These are phyloP conservation scores for Notarius quadriscutis DNA, from an alignment of 2,113 vertebrate genomes.

Conservation along the genomic window DNA sequence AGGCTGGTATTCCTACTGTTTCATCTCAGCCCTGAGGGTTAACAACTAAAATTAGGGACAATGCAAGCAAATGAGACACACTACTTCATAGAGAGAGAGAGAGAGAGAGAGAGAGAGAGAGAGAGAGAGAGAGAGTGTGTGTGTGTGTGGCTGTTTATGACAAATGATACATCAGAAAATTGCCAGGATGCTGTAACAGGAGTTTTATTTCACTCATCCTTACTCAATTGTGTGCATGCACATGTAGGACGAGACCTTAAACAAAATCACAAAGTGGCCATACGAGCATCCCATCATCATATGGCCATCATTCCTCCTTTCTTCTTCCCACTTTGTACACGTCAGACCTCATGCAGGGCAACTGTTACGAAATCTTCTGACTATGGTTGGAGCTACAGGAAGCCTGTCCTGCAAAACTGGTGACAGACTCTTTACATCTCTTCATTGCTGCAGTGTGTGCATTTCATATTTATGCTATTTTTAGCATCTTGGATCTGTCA, in stretches of 20 bases:
- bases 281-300: not conserved
- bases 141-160: not conserved
- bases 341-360: not conserved
- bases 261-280: not conserved
- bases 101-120: not conserved
- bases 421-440: not conserved
- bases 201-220: not conserved
- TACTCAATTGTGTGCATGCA: not conserved
- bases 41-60: conserved; percentile 46
- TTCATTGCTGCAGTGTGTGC: not conserved
- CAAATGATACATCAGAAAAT: not conserved
- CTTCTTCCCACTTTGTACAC: not conserved
- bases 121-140: not conserved
- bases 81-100: not conserved
- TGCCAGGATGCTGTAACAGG: not conserved
- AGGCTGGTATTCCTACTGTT: conserved; percentile 31
- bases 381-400: too few species aligned
- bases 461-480: not conserved
- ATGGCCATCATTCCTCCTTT: not conserved
- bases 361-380: not conserved
- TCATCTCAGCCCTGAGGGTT: conserved; percentile 58
- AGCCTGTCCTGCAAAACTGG: not conserved
- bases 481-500: not conserved
- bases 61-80: not conserved
- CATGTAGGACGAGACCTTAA: not conserved